phyloP scores from a whole-genome alignment of 2,888 invertebrate genomes.

The Drosophila macrospina region DNA sequence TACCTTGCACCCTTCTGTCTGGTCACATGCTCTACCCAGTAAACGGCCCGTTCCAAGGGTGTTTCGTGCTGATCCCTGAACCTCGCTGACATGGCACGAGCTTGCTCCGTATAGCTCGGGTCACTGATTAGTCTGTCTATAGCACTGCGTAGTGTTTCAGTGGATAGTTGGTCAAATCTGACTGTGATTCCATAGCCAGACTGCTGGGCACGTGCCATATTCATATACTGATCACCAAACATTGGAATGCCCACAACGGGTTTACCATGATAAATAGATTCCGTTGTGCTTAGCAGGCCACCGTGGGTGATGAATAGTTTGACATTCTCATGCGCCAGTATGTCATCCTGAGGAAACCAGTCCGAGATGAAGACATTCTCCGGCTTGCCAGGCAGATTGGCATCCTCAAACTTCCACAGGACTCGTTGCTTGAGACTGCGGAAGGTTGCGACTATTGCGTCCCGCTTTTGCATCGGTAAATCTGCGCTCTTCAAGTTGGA shows the following conservation, averaged over 20 bases:
- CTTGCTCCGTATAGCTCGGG: slow-evolving; percentile 54
- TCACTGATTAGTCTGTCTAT: slow-evolving; percentile 69
- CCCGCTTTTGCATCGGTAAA: slow-evolving; percentile 71
- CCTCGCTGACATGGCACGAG: slow-evolving; percentile 63
- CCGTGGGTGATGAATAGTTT: slow-evolving; percentile 86
- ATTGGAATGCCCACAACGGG: slow-evolving; percentile 86
- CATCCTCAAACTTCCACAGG: slow-evolving; percentile 85
- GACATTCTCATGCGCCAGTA: slow-evolving; percentile 86
- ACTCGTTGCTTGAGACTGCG: slow-evolving; percentile 83
- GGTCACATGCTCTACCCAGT: slow-evolving; percentile 83
- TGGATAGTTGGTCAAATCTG: slow-evolving; percentile 79
- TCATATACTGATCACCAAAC: slow-evolving; percentile 86
- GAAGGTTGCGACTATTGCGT: slow-evolving; percentile 73
- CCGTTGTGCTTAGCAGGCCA: slow-evolving; percentile 86
- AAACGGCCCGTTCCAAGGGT: slow-evolving; percentile 78
- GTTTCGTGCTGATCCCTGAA: slow-evolving; percentile 79
- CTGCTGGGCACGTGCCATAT: slow-evolving; percentile 85
- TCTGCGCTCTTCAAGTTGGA: slow-evolving; percentile 80
- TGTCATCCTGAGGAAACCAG: slow-evolving; percentile 86
- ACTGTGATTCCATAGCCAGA: slow-evolving; percentile 85
- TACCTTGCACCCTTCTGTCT: slow-evolving; percentile 83
- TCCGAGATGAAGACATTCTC: slow-evolving; percentile 83
- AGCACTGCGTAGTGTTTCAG: slow-evolving; percentile 70
- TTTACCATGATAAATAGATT: slow-evolving; percentile 86
- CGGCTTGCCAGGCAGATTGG: slow-evolving; percentile 75